Base-by-base conservation (phyloP, 2,797 vertebrate species). In the Darevskia nairensis region DNA sequence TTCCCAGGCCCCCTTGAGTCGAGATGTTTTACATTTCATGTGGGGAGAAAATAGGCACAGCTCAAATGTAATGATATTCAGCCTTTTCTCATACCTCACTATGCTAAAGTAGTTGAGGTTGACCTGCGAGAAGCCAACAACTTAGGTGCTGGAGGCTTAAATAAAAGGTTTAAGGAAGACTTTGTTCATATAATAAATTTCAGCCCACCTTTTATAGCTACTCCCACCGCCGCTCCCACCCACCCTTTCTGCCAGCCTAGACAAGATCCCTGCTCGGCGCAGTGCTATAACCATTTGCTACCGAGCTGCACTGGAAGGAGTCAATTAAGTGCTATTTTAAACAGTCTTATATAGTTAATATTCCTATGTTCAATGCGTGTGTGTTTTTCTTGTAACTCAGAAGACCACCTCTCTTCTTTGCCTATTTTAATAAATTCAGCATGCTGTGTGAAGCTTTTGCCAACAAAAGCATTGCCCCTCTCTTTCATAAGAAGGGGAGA, bases 331-430 rank as follows among this genome's bases (percentile, higher is more conserved):
- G 64, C 78, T 59, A 27, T 11, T 32, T 87, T 77, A 85, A 92
- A 76, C 29, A 68, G 44, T 59, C 77, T 66, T 84, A 11, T 50
- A 55, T 64, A 71, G 8, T 90, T 91, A 83, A 91, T 91, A 94
- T 85, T 80, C 66, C 88, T 83, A 32, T 89, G 91, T 93, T 72
- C 74, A 59, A 92, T 23, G 80, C 75, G 23, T 71, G 87, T 78
- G 83, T 93, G 50, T 90, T 88, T 92, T 80, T 89, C 91, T 89
- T 89, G 90, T 90, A 90, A 89, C 86, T 89, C 80, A 68, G 88
- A 90, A 90, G 88, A 82, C 85, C 82, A 88, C 64, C 85, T 88
- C 89, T 91, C 83, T 85, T 81, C 83, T 89, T 89, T 79, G 50
- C 83, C 83, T 41, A 75, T 89, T 81, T 82, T 89, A 89, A 85